Base-by-base conservation (phyloP, 2,113 vertebrate species). In the Bathybates hornii region DNA sequence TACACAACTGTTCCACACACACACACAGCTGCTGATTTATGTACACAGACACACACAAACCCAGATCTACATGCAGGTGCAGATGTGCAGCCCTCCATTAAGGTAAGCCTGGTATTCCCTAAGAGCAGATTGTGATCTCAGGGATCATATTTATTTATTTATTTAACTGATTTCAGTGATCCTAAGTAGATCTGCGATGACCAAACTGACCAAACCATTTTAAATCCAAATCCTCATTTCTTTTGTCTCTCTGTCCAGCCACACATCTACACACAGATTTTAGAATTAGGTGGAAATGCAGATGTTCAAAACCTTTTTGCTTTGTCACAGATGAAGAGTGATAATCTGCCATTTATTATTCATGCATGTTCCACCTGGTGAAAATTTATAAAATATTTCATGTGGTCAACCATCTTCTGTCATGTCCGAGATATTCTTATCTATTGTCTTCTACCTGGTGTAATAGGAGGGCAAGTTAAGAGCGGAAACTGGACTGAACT, bases 91-190 rank as follows among this genome's bases (percentile, higher is more conserved):
- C 82, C 86, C 50, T 86, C 32, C 71, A 36, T 87, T 84, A 92
- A 91, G 87, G 89, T 92, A 84, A 89, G 89, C 80, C 68, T 68
- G 89, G 93, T 93, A 93, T 86, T 94, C 86, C 80, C 90, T 66
- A 79, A 83, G 88, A 91, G 81, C 63, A 92, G 85, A 92, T 92
- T 92, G 86, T 91, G 83, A 88, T 93, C 92, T 94, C 86, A 92
- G 85, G 93, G 84, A 95, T 95, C 94, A 84, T 56, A 59, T 93
- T 87, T 92, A 95, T 95, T 87, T 92, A 95, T 95, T 95, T 95
- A 88, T 87, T 91, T 91, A 87, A 88, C 86, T 94, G 91, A 92
- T 94, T 95, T 90, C 92, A 95, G 89, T 92, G 88, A 94, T 92
- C 87, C 92, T 87, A 34, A 89, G 94, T 92, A 92, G 81, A 94